These are phyloP conservation scores for Cantharis flavilabris DNA, from an alignment of 2,888 invertebrate species.

Conservation along the genomic window DNA sequence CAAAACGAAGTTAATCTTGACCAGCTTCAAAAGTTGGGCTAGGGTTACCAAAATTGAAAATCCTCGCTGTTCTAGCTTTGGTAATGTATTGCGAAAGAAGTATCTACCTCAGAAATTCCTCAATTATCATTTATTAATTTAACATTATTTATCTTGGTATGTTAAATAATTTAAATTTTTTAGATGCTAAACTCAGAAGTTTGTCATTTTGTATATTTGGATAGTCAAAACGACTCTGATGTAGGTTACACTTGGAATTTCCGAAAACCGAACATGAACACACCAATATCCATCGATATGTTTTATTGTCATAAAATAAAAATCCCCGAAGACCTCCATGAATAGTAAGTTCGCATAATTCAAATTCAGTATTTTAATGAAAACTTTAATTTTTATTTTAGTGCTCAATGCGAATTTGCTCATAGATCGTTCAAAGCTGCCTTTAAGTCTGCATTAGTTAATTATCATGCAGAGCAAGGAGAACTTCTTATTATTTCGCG, in stretches of 20 bases:
- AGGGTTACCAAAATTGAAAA: no score
- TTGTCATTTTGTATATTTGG: background rate
- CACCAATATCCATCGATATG: background rate
- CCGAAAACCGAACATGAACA: background rate
- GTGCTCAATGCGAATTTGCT: background rate
- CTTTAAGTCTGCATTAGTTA: background rate
- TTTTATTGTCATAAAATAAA: background rate
- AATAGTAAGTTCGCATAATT: background rate
- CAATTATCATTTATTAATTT: no score
- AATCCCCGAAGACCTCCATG: background rate
- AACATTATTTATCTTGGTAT: no score
- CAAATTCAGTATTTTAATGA: background rate
- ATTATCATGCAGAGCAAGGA: background rate
- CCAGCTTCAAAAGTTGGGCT: no score
- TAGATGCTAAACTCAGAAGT: background rate
- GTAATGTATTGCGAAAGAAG: no score
- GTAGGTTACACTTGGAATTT: background rate
- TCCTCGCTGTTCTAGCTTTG: no score
- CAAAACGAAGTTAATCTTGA: no score
- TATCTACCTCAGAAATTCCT: no score
- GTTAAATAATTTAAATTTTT: background rate
- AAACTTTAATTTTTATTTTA: background rate
- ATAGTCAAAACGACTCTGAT: background rate
- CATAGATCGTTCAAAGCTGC: background rate
- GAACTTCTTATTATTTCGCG: background rate